Conservation (phyloP, 2,797 vertebrate genomes). For the Agapornis canus region DNA sequence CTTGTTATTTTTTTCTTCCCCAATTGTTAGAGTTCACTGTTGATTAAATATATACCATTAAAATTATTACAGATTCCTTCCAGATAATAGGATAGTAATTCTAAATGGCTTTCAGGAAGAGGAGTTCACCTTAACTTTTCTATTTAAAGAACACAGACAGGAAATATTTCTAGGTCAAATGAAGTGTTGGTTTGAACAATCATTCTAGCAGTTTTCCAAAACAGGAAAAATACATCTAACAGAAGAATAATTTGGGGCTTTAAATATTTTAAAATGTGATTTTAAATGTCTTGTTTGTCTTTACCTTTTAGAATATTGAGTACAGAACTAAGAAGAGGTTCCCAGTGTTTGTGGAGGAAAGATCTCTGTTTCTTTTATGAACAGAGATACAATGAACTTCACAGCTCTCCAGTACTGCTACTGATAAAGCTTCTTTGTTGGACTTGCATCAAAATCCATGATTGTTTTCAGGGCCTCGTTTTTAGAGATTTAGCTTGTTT, state of each 20-base stretch:
- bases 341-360: not conserved
- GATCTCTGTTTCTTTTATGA: not conserved
- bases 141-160: not conserved
- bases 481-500: not conserved
- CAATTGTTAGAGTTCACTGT: not conserved
- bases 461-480: not conserved
- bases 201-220: not conserved
- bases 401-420: not conserved
- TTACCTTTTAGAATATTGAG: not conserved
- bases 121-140: not conserved
- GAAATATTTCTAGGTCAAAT: not conserved
- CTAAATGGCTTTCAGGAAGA: not conserved
- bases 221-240: not conserved
- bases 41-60: not conserved
- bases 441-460: not conserved
- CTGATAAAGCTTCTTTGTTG: not conserved
- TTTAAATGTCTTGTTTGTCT: not conserved
- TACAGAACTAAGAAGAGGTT: not conserved
- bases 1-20: accelerated
- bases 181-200: not conserved
- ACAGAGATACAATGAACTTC: not conserved
- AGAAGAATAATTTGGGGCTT: not conserved
- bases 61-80: not conserved
- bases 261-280: not conserved
- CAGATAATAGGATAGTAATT: not conserved